phyloP scores from a whole-genome alignment of 2,797 vertebrate species.

The Chiloscyllium punctatum region DNA sequence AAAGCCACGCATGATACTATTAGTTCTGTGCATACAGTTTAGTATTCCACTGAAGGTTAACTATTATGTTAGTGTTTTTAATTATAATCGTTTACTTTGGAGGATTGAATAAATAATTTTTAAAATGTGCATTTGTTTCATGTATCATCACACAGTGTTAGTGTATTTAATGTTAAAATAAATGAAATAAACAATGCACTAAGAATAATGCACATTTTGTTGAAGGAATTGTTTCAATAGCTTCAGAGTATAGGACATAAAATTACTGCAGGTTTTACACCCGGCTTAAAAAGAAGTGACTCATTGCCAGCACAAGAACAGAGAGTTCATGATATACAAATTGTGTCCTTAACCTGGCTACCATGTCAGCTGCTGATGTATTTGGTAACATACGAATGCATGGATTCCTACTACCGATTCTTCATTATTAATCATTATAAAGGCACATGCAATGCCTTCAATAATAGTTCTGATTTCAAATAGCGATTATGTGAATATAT shows the following conservation, averaged over 20 bases:
- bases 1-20: neutral
- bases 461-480: neutral
- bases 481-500: neutral
- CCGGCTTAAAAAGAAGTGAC: neutral
- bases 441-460: neutral
- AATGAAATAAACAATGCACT: neutral
- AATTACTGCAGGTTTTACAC: neutral
- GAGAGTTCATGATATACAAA: neutral
- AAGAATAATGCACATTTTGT: neutral
- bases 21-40: neutral
- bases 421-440: neutral
- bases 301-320: neutral
- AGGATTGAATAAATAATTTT: neutral
- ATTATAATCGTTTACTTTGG: neutral
- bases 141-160: neutral
- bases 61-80: neutral
- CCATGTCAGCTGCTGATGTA: neutral
- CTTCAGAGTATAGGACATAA: neutral
- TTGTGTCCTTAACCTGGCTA: neutral
- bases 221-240: neutral
- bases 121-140: neutral
- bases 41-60: neutral
- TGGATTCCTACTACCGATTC: neutral
- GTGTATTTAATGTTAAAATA: neutral
- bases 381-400: neutral